These are phyloP conservation scores for Melipona bicolor DNA, from an alignment of 2,888 invertebrate genomes.

Conservation along the genomic window DNA sequence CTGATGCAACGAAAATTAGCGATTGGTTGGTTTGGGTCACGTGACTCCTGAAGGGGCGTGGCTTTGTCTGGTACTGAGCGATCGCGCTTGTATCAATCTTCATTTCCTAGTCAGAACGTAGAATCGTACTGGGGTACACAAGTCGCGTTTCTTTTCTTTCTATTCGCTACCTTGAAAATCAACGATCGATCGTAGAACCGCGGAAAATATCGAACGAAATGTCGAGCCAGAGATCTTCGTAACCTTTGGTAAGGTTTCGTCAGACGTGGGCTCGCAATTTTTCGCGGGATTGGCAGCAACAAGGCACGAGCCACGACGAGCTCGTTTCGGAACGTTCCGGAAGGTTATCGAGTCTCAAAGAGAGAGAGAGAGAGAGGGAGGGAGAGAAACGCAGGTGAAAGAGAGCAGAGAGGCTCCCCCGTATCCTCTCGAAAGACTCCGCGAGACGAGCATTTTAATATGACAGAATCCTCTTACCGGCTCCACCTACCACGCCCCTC, in stretches of 20 bases:
- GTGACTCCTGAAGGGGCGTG: too few relatives aligned
- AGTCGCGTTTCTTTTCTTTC: too few relatives aligned
- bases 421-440: constrained; percentile 28
- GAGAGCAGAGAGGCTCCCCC: constrained; percentile 5
- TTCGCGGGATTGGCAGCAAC: constrained; percentile 35
- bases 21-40: too few relatives aligned
- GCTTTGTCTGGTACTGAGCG: too few relatives aligned
- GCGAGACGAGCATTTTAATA: constrained; percentile 64
- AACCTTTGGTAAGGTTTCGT: not conserved
- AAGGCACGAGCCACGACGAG: constrained; percentile 20
- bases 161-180: not conserved
- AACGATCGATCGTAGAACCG: not conserved
- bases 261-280: constrained; percentile 11
- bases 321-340: constrained; percentile 20
- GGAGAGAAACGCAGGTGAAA: constrained; percentile 34
- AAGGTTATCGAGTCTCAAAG: constrained; percentile 28
- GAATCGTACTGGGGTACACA: too few relatives aligned
- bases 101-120: too few relatives aligned
- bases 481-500: not conserved
- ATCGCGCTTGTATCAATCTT: too few relatives aligned
- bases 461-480: constrained; percentile 75
- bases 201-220: not conserved
- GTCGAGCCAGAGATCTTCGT: not conserved
- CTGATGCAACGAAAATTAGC: too few relatives aligned
- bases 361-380: too few relatives aligned